A percentile compares a stretch with the other conserved stretches of the same genome.
Conservation (phyloP, 2,113 vertebrate genomes). For the Pagrus major region DNA sequence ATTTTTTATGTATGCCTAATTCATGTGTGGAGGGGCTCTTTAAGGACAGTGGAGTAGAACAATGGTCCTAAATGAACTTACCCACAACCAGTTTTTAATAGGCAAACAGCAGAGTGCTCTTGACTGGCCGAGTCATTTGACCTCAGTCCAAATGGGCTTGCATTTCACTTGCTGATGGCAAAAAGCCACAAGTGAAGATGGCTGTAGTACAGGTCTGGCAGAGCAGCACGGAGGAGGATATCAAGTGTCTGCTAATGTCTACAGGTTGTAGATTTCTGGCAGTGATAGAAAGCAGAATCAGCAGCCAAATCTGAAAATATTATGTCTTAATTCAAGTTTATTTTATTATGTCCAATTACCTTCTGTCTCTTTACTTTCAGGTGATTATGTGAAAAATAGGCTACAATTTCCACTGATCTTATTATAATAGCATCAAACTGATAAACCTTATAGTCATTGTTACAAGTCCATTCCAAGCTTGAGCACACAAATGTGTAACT, state of each 20-base stretch:
- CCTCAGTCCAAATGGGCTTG: constrained; percentile 27
- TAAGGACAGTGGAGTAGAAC: neutral
- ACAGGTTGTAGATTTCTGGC: neutral
- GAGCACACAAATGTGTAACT: no score
- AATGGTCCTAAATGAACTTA: constrained; percentile 17
- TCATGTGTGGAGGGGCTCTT: no score
- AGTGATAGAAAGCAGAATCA: neutral
- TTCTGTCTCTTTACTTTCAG: neutral
- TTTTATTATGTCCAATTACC: neutral
- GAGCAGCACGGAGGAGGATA: neutral
- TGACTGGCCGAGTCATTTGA: constrained; percentile 39
- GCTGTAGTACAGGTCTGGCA: neutral
- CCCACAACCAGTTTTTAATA: constrained; percentile 2
- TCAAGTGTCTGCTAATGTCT: constrained; percentile 4
- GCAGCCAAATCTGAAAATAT: neutral
- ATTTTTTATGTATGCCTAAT: no score
- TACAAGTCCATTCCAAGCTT: no score
- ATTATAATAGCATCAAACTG: no score
- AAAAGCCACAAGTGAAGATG: neutral
- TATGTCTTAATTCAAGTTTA: neutral
- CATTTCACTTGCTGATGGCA: constrained; percentile 32
- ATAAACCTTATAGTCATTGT: no score
- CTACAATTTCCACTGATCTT: neutral
- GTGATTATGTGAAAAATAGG: neutral
- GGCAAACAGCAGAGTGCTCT: neutral